A percentile compares a stretch with the other conserved stretches of the same genome.
These are phyloP conservation scores for Holotrichia oblita DNA, from an alignment of 1,140 invertebrate species.

Conservation along the genomic window DNA sequence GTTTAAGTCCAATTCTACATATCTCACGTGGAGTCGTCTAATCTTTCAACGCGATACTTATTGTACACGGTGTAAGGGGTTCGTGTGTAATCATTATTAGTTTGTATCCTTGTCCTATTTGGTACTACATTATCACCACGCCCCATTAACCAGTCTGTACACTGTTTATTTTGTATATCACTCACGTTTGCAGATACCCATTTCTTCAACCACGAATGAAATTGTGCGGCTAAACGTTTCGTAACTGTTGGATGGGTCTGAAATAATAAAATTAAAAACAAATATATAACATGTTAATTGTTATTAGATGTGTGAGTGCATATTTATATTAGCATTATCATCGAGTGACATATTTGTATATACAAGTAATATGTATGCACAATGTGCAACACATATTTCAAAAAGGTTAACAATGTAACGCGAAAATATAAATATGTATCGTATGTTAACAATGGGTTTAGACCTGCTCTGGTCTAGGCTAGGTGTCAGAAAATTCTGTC, in stretches of 20 bases:
- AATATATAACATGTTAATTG: too few species aligned
- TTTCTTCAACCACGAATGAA: constrained; percentile 73
- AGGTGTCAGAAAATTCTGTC: too few species aligned
- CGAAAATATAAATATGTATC: too few species aligned
- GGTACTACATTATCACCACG: constrained; percentile 69
- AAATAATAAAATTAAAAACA: constrained; percentile 49
- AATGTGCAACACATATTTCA: too few species aligned
- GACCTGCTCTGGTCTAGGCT: too few species aligned
- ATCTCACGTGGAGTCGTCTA: constrained; percentile 51
- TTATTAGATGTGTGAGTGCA: too few species aligned
- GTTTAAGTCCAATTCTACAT: constrained; percentile 20
- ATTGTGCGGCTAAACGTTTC: constrained; percentile 70
- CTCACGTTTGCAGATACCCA: constrained; percentile 76
- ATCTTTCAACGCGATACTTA: constrained; percentile 72
- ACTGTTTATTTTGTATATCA: constrained; percentile 69
- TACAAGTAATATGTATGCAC: too few species aligned
- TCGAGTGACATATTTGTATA: too few species aligned
- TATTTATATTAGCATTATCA: too few species aligned
- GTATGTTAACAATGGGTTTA: too few species aligned
- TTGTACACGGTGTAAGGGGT: constrained; percentile 79
- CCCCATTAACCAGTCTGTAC: constrained; percentile 80
- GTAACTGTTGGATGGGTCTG: constrained; percentile 82
- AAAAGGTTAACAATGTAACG: too few species aligned
- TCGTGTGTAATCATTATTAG: constrained; percentile 71
- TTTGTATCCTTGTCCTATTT: constrained; percentile 72